Percentiles rank a stretch among this genome's conserved stretches.
Evolutionary conservation across 1,140 invertebrate species (phyloP).

Genomic region (Apis cerana): DNA sequence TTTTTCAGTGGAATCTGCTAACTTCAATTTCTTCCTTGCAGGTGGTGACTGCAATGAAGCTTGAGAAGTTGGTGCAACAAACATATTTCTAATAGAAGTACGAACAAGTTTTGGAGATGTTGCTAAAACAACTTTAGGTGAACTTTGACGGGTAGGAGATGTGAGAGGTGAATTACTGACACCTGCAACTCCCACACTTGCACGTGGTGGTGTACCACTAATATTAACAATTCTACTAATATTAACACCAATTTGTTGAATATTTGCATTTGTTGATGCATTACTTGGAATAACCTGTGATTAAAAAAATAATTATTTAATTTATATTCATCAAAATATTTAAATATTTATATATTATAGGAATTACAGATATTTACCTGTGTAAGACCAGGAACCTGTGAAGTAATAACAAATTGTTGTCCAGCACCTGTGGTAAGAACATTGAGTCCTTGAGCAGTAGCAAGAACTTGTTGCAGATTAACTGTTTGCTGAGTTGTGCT

Average conservation of each 20-base stretch:
- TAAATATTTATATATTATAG: background rate
- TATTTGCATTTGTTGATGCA: conserved; percentile 70
- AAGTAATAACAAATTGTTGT: conserved; percentile 81
- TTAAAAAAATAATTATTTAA: conserved; percentile 8
- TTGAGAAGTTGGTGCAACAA: conserved; percentile 71
- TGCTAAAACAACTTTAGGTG: conserved; percentile 77
- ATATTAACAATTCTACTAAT: conserved; percentile 79
- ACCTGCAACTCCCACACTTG: conserved; percentile 71
- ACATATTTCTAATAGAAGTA: conserved; percentile 75
- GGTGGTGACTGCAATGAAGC: conserved; percentile 67
- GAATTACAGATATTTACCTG: conserved; percentile 67
- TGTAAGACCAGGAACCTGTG: conserved; percentile 79
- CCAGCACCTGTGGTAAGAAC: conserved; percentile 77
- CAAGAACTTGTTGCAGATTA: conserved; percentile 80
- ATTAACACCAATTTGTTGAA: conserved; percentile 78
- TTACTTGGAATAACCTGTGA: conserved; percentile 75
- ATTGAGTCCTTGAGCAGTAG: conserved; percentile 78
- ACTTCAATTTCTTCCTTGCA: conserved; percentile 75
- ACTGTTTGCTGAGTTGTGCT: conserved; percentile 77
- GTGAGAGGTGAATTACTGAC: conserved; percentile 70
- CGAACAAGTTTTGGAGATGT: conserved; percentile 77
- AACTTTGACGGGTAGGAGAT: conserved; percentile 72
- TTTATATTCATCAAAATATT: background rate
- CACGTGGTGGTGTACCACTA: conserved; percentile 69
- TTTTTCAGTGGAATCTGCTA: conserved; percentile 74